Evolutionary conservation across 2,113 vertebrate genomes (phyloP), one percentile per base, ranked within the genome.

Genomic region (Pycnonotus jocosus): DNA sequence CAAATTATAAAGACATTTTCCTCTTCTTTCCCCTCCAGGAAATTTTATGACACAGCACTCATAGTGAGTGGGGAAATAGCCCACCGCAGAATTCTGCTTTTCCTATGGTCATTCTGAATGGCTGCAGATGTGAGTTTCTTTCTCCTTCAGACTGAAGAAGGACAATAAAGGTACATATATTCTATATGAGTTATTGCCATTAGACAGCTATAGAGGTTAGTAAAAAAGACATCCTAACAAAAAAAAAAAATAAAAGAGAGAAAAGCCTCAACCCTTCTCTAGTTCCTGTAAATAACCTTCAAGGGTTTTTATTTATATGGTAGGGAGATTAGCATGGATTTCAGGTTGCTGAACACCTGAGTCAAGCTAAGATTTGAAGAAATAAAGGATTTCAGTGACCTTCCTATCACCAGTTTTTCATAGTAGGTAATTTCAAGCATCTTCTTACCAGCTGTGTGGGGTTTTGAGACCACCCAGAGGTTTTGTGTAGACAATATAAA

Each of bases 261-360:
- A 38, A 47, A n/a, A 10, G 0, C 1, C 2, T 3, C 23, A 58
- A 2, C 1, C 3, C 8, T 71, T 31, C 17, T 21, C 40, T 45
- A 28, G 14, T 35, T 81, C 17, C 79, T 91, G 40, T 3, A 80
- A 76, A 73, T 14, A 69, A 57, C 30, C 1, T 4, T 25, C 42
- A 73, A 19, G 7, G 0, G 5, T 53, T 61, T 40, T 10, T 64
- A 10, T 61, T 51, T 30, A 4, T 25, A 17, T 27, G 3, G 8
- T 7, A 37, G 37, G 22, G 42, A 78, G n/a, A 30, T 61, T 22
- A 47, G 4, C 2, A 3, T 35, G 19, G 27, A 23, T 65, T 79
- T 65, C 37, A 68, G 19, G 19, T 31, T 50, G 28, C 35, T 77
- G 30, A 74, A 85, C 8, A 61, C 22, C 21, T 27, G 22, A 62